Percentiles rank a stretch among this genome's conserved stretches.
These are phyloP conservation scores for Grantiella picta DNA, from an alignment of 2,113 vertebrate genomes.

Conservation along the genomic window DNA sequence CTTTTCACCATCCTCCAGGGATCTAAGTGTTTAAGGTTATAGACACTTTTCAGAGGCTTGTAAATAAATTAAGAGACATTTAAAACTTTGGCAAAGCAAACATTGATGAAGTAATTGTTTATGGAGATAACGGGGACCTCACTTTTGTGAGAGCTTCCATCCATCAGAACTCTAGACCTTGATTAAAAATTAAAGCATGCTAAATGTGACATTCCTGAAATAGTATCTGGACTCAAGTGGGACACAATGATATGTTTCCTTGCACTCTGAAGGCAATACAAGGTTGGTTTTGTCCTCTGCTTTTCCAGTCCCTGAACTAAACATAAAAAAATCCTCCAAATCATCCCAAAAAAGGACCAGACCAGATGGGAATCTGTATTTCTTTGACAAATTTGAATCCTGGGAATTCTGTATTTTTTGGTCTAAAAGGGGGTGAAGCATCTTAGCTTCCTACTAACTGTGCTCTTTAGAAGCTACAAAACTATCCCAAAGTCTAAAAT, in stretches of 20 bases:
- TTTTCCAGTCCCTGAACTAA: not conserved
- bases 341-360: not conserved
- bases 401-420: not conserved
- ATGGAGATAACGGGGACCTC: not conserved
- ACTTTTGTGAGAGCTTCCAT: not conserved
- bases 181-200: not conserved
- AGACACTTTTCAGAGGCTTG: not conserved
- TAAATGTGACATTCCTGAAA: not conserved
- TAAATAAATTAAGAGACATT: slow-evolving; percentile 21
- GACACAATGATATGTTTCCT: not conserved
- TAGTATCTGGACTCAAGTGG: not conserved
- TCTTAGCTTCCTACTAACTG: not conserved
- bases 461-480: not conserved
- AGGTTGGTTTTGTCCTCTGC: not conserved
- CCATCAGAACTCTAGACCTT: not conserved
- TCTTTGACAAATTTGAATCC: not conserved
- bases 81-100: slow-evolving; percentile 14
- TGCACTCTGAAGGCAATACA: not conserved
- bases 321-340: not conserved
- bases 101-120: not conserved
- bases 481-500: not conserved
- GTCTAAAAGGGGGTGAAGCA: not conserved
- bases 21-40: not conserved
- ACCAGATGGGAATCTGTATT: not conserved
- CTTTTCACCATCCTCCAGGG: not conserved